Evolutionary conservation across 2,888 invertebrate genomes (phyloP), one percentile per base, ranked within the genome.

Genomic region (Apotomis capreana): DNA sequence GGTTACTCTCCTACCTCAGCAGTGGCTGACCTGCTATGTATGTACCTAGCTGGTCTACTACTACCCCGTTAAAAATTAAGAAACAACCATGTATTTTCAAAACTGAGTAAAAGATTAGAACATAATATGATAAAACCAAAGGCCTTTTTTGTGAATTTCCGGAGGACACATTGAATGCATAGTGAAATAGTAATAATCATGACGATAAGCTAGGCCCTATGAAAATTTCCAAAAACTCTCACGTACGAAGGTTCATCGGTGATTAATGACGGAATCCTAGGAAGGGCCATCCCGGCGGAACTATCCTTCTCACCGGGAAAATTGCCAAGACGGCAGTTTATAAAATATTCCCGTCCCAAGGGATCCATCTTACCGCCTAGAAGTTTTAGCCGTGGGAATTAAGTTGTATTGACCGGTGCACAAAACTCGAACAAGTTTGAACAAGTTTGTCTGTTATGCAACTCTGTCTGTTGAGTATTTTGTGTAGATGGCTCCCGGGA

Each of bases 261-360:
- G 61, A 57, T 67, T 46, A 61, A 61, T 67, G 57, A 57, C n/a
- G 36, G 46, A 59, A 65, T 46, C 65, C 65, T 57, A n/a, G 10
- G 9, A 55, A 13, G 36, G 36, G 6, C 44, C 8, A 55, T 67
- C 71, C 67, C 71, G 8, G 5, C 15, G 67, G 71, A 55, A 57
- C 71, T 40, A 71, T 71, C 61, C 44, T 67, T 71, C 67, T 71
- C 60, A 26, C 54, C 71, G 60, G 61, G 61, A 71, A 61, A 65
- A 67, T 61, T 71, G 61, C 10, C 55, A 71, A 65, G 70, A 71
- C 46, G 70, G 65, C 54, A 71, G 55, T 61, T 71, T 62, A 62
- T 67, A 71, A 71, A 71, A 71, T 71, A 71, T 71, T 61, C 40
- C 40, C 49, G 0, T 55, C 70, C 59, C 65, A 3, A n/a, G 15